These are phyloP conservation scores for Riparia riparia DNA, from an alignment of 2,113 vertebrate species.

Conservation along the genomic window DNA sequence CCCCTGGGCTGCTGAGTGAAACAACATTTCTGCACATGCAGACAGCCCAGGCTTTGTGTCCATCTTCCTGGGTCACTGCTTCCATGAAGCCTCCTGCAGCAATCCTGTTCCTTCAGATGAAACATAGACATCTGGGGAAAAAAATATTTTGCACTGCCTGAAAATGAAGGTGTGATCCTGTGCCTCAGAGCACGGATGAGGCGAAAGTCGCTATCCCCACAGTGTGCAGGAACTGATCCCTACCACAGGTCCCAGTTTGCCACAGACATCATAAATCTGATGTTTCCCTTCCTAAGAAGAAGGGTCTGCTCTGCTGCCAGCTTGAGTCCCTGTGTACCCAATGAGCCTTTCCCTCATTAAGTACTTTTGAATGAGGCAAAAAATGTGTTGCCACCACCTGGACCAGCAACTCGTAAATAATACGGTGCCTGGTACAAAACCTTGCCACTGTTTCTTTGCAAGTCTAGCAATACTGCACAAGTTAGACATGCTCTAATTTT, in stretches of 20 bases:
- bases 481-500: neutral
- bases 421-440: neutral
- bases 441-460: neutral
- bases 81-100: neutral
- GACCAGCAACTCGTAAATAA: neutral
- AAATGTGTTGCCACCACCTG: neutral
- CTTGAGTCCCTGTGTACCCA: neutral
- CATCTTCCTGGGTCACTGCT: neutral
- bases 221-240: neutral
- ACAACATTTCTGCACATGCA: neutral
- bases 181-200: neutral
- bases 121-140: neutral
- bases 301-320: neutral
- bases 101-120: neutral
- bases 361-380: neutral
- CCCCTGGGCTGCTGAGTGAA: neutral
- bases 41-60: neutral
- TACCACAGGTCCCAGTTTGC: neutral
- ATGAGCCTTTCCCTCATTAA: neutral
- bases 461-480: neutral
- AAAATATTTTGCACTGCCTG: neutral
- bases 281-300: neutral
- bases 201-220: neutral
- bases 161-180: neutral
- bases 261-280: neutral